Percentiles rank a stretch among this genome's conserved stretches.
phyloP scores from a whole-genome alignment of 92 coral and sea anemone genomes.

The Palythoa caribaeorum region DNA sequence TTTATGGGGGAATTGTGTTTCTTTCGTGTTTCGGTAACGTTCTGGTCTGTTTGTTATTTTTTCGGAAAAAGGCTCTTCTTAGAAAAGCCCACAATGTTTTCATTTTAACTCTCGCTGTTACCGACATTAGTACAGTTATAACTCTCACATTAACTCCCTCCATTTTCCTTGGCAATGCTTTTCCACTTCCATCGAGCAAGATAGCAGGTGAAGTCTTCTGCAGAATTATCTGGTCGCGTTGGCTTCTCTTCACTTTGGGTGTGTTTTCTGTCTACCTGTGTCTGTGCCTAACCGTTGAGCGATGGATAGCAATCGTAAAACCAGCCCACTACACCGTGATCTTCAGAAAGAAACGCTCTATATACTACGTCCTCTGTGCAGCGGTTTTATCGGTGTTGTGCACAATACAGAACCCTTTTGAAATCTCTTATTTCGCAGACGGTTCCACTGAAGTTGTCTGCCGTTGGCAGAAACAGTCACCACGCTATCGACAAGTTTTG shows the following conservation, averaged over 20 bases:
- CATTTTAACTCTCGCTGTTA: conserved; percentile 36
- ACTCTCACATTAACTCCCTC: conserved; percentile 27
- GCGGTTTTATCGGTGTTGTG: conserved; percentile 32
- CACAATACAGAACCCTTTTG: conserved; percentile 44
- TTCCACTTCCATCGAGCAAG: conserved; percentile 25
- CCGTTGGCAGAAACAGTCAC: conserved; percentile 38
- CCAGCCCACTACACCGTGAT: conserved; percentile 55
- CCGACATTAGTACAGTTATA: conserved; percentile 30
- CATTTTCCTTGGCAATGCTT: conserved; percentile 21
- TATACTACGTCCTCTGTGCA: conserved; percentile 34
- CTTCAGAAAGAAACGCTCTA: conserved; percentile 44
- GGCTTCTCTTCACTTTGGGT: conserved; percentile 59
- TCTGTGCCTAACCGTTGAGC: conserved; percentile 57
- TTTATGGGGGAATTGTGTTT: conserved; percentile 28
- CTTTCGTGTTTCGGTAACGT: conserved; percentile 19
- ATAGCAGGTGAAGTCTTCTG: conserved; percentile 43
- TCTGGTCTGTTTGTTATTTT: conserved; percentile 35
- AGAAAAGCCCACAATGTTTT: conserved; percentile 40
- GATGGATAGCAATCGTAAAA: conserved; percentile 64
- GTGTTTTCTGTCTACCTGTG: conserved; percentile 52
- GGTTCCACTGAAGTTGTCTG: conserved; percentile 22
- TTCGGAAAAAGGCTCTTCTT: conserved; percentile 19
- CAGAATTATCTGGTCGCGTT: conserved; percentile 63
- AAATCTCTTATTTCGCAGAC: conserved; percentile 20
- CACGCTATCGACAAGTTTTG: conserved; percentile 24